phyloP scores from a whole-genome alignment of 2,888 invertebrate species.

The Ennomos quercinarius region DNA sequence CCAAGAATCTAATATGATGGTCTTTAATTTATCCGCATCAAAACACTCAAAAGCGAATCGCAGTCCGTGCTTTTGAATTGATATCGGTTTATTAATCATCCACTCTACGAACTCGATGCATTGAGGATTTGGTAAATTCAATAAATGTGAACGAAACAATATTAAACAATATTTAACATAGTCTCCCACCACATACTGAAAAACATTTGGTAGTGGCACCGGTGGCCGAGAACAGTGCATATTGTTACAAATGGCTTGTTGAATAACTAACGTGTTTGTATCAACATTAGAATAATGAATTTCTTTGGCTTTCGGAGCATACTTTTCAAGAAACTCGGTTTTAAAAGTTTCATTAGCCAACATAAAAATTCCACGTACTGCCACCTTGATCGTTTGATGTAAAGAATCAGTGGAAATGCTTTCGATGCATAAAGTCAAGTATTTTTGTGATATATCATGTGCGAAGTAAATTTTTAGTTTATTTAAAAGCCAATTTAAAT shows the following conservation, averaged over 20 bases:
- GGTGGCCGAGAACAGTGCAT: conserved; percentile 52
- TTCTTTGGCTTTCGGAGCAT: conserved; percentile 49
- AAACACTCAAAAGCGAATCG: conserved; percentile 55
- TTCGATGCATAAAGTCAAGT: conserved; percentile 46
- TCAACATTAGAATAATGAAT: conserved; percentile 47
- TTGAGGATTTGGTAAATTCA: conserved; percentile 46
- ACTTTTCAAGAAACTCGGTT: conserved; percentile 50
- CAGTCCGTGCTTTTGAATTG: conserved; percentile 58
- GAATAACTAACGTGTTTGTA: conserved; percentile 40
- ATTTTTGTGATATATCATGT: conserved; percentile 54
- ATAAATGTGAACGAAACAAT: conserved; percentile 49
- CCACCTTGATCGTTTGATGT: conserved; percentile 20
- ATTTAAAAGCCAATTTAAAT: conserved; percentile 48
- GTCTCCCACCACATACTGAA: conserved; percentile 53
- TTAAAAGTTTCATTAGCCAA: conserved; percentile 50
- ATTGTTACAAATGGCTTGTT: conserved; percentile 54
- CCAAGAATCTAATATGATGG: conserved; percentile 48
- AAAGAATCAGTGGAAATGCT: conserved; percentile 32
- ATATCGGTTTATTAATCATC: conserved; percentile 52
- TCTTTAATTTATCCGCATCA: conserved; percentile 43
- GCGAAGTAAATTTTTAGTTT: conserved; percentile 63
- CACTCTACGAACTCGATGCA: conserved; percentile 49
- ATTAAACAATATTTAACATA: conserved; percentile 54
- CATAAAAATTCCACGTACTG: conserved; percentile 52
- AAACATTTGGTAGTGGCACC: conserved; percentile 45